These are phyloP conservation scores for Pocillopora meandrina DNA, from an alignment of 92 coral and sea anemone genomes.

Conservation along the genomic window DNA sequence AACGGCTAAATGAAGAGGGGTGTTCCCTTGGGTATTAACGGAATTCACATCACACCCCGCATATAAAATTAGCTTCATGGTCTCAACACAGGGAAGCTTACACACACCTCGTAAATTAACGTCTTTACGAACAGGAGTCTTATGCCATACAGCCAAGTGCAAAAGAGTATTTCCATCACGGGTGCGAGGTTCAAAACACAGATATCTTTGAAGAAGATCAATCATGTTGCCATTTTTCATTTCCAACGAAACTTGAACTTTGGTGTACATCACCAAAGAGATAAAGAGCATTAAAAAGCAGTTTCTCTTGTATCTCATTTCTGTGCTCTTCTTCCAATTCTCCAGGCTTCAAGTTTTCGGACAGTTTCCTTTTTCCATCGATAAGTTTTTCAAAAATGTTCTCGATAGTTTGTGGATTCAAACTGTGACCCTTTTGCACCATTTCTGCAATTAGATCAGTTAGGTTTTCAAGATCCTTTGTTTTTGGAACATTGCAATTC, in stretches of 20 bases:
- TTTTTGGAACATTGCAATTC: conserved; percentile 40
- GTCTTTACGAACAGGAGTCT: conserved; percentile 59
- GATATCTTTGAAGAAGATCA: conserved; percentile 37
- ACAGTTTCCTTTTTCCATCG: conserved; percentile 38
- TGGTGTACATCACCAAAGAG: conserved; percentile 57
- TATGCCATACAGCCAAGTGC: conserved; percentile 64
- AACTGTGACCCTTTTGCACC: conserved; percentile 52
- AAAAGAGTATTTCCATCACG: conserved; percentile 51
- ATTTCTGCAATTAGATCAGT: conserved; percentile 67
- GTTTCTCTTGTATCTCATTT: conserved; percentile 50
- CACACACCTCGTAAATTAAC: conserved; percentile 59
- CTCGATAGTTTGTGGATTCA: conserved; percentile 33
- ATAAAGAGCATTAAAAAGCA: conserved; percentile 52
- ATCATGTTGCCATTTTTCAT: conserved; percentile 29
- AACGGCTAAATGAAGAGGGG: conserved; percentile 59
- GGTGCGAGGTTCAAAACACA: conserved; percentile 63
- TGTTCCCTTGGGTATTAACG: conserved; percentile 55
- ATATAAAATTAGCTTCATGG: conserved; percentile 48
- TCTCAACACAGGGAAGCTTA: conserved; percentile 43
- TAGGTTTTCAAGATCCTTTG: conserved; percentile 59
- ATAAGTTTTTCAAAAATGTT: conserved; percentile 52
- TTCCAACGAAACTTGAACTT: conserved; percentile 28
- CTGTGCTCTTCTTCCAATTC: neutral
- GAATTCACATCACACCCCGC: conserved; percentile 63
- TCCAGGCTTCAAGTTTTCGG: neutral